Base-by-base conservation (phyloP, 30 jellyfish, hydroid and myxozoan species). In the Hydractinia echinata region DNA sequence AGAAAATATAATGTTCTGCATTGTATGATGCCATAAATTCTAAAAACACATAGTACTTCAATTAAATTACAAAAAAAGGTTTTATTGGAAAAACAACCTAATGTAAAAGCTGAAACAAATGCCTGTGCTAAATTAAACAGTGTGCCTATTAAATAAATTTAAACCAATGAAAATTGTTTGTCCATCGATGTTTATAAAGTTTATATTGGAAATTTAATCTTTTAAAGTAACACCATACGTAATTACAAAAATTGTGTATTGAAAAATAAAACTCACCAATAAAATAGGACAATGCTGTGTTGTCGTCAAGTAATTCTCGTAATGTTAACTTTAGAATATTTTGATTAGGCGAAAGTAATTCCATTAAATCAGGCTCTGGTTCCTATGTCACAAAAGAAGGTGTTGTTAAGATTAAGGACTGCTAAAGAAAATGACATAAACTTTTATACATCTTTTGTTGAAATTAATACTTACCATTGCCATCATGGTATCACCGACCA, bases 1-100 rank as follows among this genome's bases (percentile, higher is more conserved):
- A 92, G 84, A 92, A 92, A 14, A 92, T 89, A 68, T 92, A 92
- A 69, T 92, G 96, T 66, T 92, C 96, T 60, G 98, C 96, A 78
- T 86, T 92, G 88, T 85, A 94, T 64, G 95, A 88, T 8, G 93
- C 98, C 98, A 92, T 92, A 67, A 68, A 92, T 81, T 92, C 98
- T 89, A 61, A 66, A 54, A 76, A 49, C 18, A 78, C 44, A 30
- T 30, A 66, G 56, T 11, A 30, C 13, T 10, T 58, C 44, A 30
- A 30, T 30, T 30, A 30, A 30, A 30, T 30, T 30, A 30, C 44
- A 30, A 30, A 30, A 30, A 30, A 30, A 30, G 44, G 44, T 30
- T 30, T 30, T 30, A 30, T 30, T 30, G 44, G 44, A 30, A 30
- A 30, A 30, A 30, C 44, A 30, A 64, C 7, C 39, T 64, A 44